These are phyloP conservation scores for Choreutis nemorana DNA, from an alignment of 2,888 invertebrate genomes.

Conservation along the genomic window DNA sequence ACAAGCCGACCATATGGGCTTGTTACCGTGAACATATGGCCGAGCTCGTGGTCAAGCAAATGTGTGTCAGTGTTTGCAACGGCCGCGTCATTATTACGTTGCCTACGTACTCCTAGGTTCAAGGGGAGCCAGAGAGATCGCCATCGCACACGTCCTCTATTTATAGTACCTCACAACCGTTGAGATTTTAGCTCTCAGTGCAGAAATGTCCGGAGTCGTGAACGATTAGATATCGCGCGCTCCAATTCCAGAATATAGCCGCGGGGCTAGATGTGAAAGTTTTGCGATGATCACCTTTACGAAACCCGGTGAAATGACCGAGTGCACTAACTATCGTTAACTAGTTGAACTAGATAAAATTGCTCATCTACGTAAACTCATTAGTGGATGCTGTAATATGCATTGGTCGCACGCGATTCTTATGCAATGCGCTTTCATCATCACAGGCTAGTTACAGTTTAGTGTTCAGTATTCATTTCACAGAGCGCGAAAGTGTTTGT, in stretches of 20 bases:
- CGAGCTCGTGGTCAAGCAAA: constrained; percentile 53
- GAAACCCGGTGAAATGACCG: too few species aligned
- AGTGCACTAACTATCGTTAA: constrained; percentile 6
- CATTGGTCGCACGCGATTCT: constrained; percentile 34
- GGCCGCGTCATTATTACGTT: constrained; percentile 51
- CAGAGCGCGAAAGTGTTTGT: constrained; percentile 31
- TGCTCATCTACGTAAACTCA: constrained; percentile 35
- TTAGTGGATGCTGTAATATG: constrained; percentile 42
- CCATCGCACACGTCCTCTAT: constrained; percentile 58
- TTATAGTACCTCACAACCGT: constrained; percentile 57
- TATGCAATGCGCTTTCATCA: constrained; percentile 49
- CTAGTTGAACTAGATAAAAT: constrained; percentile 24
- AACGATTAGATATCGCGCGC: constrained; percentile 42
- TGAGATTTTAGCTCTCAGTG: constrained; percentile 57
- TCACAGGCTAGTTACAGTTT: constrained; percentile 26
- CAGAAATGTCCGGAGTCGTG: constrained; percentile 59
- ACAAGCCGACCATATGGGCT: too few species aligned
- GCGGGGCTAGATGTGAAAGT: too few species aligned
- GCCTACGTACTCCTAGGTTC: constrained; percentile 50
- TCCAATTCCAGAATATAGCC: too few species aligned
- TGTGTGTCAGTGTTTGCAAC: constrained; percentile 58
- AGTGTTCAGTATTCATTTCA: constrained; percentile 42
- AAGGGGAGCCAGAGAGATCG: constrained; percentile 60
- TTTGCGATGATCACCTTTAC: too few species aligned
- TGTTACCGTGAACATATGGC: too few species aligned